phyloP scores from a whole-genome alignment of 2,797 vertebrate genomes.

The Clarias pachynema region DNA sequence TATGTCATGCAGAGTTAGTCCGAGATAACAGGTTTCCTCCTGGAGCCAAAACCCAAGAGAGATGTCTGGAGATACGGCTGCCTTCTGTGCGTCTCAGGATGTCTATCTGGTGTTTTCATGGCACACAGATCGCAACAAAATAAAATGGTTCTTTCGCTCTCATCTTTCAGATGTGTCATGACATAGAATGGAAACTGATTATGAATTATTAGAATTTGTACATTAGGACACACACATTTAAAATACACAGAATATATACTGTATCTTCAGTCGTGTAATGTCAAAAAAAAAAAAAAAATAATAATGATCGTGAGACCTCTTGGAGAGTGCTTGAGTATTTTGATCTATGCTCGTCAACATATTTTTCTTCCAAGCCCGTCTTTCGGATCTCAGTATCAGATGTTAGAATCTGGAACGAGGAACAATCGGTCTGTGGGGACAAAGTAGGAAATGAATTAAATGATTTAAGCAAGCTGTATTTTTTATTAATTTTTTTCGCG shows the following conservation, averaged over 20 bases:
- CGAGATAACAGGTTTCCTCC: conserved; percentile 31
- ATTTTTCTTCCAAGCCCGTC: conserved; percentile 33
- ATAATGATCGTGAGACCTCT: neutral
- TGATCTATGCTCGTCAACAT: neutral
- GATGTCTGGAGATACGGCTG: conserved; percentile 22
- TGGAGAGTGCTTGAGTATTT: neutral
- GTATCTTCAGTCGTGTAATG: too few relatives aligned
- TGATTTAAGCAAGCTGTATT: conserved; percentile 29
- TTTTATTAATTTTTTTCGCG: neutral
- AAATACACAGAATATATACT: neutral
- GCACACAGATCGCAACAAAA: neutral
- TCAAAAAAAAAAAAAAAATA: too few relatives aligned
- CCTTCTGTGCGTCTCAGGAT: neutral
- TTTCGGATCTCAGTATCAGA: conserved; percentile 4
- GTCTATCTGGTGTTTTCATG: conserved; percentile 5
- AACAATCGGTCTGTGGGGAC: conserved; percentile 30
- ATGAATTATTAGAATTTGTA: neutral
- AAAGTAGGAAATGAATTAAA: conserved; percentile 30
- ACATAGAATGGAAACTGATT: neutral
- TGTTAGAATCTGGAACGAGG: conserved; percentile 27
- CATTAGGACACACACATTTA: neutral
- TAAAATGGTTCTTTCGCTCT: neutral
- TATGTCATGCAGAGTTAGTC: neutral
- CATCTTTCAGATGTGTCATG: neutral
- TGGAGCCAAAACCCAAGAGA: conserved; percentile 12